These are phyloP conservation scores for Saxidomus purpurata DNA, from an alignment of 1,140 invertebrate species.

Conservation along the genomic window DNA sequence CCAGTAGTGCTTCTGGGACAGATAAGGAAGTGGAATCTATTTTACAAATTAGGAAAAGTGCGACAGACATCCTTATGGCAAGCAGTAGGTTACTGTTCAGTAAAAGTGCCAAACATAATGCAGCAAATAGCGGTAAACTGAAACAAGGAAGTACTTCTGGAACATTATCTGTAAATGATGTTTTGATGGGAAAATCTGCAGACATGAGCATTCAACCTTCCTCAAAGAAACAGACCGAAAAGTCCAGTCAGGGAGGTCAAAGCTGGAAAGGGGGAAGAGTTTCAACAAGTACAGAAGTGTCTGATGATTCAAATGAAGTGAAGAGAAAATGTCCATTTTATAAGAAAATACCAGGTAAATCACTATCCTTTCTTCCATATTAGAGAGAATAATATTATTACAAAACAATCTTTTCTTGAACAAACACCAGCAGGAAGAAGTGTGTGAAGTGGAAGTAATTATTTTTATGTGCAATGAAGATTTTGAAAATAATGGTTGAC, in stretches of 20 bases:
- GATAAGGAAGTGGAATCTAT: not conserved
- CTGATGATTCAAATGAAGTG: not conserved
- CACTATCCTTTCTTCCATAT: too few relatives aligned
- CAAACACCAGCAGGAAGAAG: too few relatives aligned
- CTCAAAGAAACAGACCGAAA: not conserved
- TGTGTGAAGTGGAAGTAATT: too few relatives aligned
- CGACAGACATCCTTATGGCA: conserved; percentile 55
- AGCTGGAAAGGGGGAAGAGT: not conserved
- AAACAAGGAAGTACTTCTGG: not conserved
- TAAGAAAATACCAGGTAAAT: conserved; percentile 85
- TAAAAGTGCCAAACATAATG: not conserved
- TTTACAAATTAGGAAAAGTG: conserved; percentile 37
- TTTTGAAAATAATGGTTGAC: too few relatives aligned
- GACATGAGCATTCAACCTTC: not conserved
- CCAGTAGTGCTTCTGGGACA: not conserved
- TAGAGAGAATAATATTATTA: too few relatives aligned
- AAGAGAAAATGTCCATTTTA: conserved; percentile 84
- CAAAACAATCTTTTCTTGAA: too few relatives aligned
- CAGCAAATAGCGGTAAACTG: not conserved
- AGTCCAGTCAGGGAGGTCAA: not conserved
- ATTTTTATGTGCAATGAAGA: too few relatives aligned
- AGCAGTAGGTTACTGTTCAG: conserved; percentile 35
- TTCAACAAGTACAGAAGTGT: not conserved
- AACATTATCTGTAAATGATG: not conserved
- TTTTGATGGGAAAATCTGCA: not conserved